These are phyloP conservation scores for Cephalopterus ornatus DNA, from an alignment of 2,113 vertebrate species.

Conservation along the genomic window DNA sequence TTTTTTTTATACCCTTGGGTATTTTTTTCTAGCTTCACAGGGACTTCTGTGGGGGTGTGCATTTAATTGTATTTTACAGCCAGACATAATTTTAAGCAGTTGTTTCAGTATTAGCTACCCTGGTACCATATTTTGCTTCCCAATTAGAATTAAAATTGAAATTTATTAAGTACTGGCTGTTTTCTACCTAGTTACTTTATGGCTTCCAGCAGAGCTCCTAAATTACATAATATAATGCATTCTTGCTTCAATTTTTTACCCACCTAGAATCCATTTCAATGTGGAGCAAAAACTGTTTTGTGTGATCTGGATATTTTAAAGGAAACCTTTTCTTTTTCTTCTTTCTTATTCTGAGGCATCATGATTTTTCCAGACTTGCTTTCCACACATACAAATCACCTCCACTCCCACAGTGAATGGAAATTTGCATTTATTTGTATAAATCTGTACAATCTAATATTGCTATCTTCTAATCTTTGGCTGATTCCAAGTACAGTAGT, in stretches of 20 bases:
- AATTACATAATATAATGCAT: neutral
- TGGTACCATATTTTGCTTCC: neutral
- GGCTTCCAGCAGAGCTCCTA: constrained; percentile 5
- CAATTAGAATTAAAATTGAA: constrained; percentile 35
- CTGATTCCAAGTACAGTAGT: neutral
- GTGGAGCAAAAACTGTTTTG: neutral
- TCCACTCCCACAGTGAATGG: neutral
- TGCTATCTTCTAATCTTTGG: neutral
- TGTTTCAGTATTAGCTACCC: neutral
- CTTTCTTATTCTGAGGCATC: neutral
- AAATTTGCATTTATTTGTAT: neutral
- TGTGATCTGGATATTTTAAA: neutral
- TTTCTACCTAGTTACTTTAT: constrained; percentile 4
- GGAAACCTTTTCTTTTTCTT: neutral
- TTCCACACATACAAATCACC: neutral
- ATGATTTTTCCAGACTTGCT: neutral
- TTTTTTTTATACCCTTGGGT: neutral
- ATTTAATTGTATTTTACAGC: constrained; percentile 27
- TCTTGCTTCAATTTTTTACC: constrained; percentile 11
- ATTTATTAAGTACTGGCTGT: neutral
- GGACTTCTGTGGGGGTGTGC: neutral
- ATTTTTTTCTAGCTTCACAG: constrained; percentile 16
- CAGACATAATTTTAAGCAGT: neutral
- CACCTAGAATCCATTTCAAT: neutral
- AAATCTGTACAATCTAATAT: neutral